A percentile compares a stretch with the other conserved stretches of the same genome.
phyloP scores from a whole-genome alignment of 2,888 invertebrate species.

The Machimus rusticus region DNA sequence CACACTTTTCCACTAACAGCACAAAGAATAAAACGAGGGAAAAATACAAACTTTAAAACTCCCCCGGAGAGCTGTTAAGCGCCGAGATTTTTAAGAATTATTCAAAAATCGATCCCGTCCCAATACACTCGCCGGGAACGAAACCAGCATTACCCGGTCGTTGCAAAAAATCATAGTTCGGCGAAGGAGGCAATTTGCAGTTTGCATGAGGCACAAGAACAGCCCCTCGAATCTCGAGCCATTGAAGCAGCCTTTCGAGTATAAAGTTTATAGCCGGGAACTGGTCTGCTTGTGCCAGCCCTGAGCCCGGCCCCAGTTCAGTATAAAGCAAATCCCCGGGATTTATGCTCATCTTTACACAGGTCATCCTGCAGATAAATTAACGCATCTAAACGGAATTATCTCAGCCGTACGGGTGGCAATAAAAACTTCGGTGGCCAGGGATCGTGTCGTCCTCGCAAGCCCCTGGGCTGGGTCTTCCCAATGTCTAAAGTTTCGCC shows the following conservation, averaged over 20 bases:
- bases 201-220: neutral
- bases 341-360: neutral
- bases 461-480: neutral
- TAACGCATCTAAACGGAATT: neutral
- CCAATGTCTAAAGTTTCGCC: neutral
- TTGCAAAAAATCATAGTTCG: neutral
- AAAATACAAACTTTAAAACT: neutral
- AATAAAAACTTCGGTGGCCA: constrained; percentile 1
- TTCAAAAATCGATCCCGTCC: neutral
- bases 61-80: neutral
- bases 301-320: neutral
- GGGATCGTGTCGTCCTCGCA: neutral
- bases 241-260: neutral
- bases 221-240: neutral
- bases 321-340: neutral
- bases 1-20: neutral
- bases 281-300: neutral
- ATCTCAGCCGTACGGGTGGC: neutral
- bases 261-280: neutral
- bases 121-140: neutral
- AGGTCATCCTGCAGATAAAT: constrained; percentile 10
- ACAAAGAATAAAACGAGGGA: neutral
- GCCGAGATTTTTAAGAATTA: neutral
- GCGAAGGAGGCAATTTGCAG: neutral
- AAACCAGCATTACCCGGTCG: neutral